Evolutionary conservation across 2,113 vertebrate species (phyloP).

Genomic region (Fregata magnificens): DNA sequence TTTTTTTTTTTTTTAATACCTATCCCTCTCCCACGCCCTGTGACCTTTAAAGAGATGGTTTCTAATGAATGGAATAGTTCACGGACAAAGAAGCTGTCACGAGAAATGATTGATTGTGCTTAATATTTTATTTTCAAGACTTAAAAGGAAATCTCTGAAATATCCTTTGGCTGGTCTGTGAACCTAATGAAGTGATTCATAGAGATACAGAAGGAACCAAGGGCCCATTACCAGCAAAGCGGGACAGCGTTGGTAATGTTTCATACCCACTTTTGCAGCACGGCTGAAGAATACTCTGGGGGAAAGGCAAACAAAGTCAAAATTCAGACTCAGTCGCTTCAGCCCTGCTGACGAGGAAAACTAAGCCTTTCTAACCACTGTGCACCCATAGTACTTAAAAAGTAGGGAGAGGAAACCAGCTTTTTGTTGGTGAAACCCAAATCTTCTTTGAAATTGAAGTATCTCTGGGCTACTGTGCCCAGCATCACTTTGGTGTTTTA

Average conservation of each 20-base stretch:
- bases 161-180: conserved; percentile 5
- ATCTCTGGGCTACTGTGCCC: not conserved
- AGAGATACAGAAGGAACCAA: not conserved
- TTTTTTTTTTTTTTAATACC: not conserved
- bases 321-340: not conserved
- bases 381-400: not conserved
- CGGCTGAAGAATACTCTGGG: not conserved
- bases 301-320: not conserved
- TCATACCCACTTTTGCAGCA: not conserved
- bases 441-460: not conserved
- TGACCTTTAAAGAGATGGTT: not conserved
- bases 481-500: not conserved
- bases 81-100: not conserved
- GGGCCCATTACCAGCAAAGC: not conserved
- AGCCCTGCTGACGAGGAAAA: not conserved
- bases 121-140: conserved; percentile 36
- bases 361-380: not conserved
- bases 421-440: not conserved
- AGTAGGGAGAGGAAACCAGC: not conserved
- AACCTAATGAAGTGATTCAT: not conserved
- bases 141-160: conserved; percentile 26
- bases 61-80: conserved; percentile 2
- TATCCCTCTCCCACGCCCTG: not conserved
- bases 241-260: not conserved
- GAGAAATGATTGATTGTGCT: conserved; percentile 4